Evolutionary conservation across 2,113 vertebrate genomes (phyloP), one percentile per base, ranked within the genome.

Genomic region (Zosterops hypoxanthus): DNA sequence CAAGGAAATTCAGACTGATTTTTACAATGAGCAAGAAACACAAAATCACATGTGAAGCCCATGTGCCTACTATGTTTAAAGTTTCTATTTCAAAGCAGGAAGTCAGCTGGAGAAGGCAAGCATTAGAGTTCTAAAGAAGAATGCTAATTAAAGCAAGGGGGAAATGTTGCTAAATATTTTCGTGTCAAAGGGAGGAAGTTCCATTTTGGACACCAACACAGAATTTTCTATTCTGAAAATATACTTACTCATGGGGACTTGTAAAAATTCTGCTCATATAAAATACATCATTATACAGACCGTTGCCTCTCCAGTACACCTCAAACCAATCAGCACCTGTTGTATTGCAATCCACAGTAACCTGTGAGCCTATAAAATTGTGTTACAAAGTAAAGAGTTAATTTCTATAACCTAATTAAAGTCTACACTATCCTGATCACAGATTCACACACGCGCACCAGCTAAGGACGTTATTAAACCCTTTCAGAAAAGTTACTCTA

Each of bases 341-440:
- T 36, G 98, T 98, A 42, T 93, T 97, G 92, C 99, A 99, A 66
- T 90, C 76, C 87, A 98, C 86, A 12, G 70, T 98, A 66, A 99
- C 75, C 47, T 24, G 71, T 50, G 98, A 98, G 24, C 99, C 99
- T 99, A 70, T 7, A 95, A 97, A 94, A 94, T 82, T 80, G 39
- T 73, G 69, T 72, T 63, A 95, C 47, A 92, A 91, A 94, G 64
- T 14, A 52, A 84, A 83, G 61, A 68, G 76, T 95, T 92, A 90
- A 73, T 94, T 81, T 77, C 18, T 21, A 12, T 39, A 24, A 11
- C n/a, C 41, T 55, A 49, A n/a, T 71, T 82, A 34, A 84, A 75
- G 17, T n/a, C 36, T 8, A 31, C 17, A 90, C 52, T 90, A 16
- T 49, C 76, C 56, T 80, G 15, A 61, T 56, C 59, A 76, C 28